These are phyloP conservation scores for Drosophila athabasca DNA, from an alignment of 1,140 invertebrate genomes.

Conservation along the genomic window DNA sequence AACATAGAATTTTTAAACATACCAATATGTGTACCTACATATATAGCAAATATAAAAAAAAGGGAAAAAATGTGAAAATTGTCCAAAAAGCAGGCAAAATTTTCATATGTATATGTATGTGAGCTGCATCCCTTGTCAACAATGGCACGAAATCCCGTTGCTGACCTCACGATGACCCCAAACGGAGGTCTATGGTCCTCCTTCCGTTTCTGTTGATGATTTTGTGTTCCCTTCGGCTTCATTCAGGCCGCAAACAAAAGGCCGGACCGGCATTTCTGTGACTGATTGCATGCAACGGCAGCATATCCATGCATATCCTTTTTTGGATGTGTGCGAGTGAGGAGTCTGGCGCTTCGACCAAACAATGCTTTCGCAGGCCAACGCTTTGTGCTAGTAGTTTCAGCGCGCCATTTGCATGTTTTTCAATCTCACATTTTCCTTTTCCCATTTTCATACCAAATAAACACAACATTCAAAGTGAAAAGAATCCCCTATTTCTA, in stretches of 20 bases:
- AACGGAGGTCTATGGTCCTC: slow-evolving; percentile 59
- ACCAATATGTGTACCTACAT: neutral
- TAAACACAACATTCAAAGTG: slow-evolving; percentile 59
- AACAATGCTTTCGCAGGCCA: slow-evolving; percentile 59
- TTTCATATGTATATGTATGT: slow-evolving; percentile 26
- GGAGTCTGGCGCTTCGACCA: slow-evolving; percentile 59
- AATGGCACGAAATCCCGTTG: slow-evolving; percentile 80
- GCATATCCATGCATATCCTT: slow-evolving; percentile 72
- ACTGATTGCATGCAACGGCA: slow-evolving; percentile 74
- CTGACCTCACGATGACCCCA: slow-evolving; percentile 81
- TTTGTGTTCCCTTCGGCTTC: slow-evolving; percentile 69
- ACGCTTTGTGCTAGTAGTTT: slow-evolving; percentile 47
- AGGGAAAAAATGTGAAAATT: slow-evolving; percentile 50
- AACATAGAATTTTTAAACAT: slow-evolving; percentile 50
- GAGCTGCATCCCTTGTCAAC: slow-evolving; percentile 79
- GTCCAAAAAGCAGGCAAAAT: slow-evolving; percentile 65
- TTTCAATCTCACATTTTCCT: slow-evolving; percentile 36
- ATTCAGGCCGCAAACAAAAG: slow-evolving; percentile 78
- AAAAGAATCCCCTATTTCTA: slow-evolving; percentile 56
- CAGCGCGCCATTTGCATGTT: slow-evolving; percentile 77
- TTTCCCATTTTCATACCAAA: slow-evolving; percentile 52
- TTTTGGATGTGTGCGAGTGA: slow-evolving; percentile 36
- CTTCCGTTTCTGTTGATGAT: slow-evolving; percentile 62
- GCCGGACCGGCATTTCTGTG: slow-evolving; percentile 75
- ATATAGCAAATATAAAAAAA: slow-evolving; percentile 18